Evolutionary conservation across 2,888 invertebrate genomes (phyloP).

Genomic region (Liodrosophila aerea): DNA sequence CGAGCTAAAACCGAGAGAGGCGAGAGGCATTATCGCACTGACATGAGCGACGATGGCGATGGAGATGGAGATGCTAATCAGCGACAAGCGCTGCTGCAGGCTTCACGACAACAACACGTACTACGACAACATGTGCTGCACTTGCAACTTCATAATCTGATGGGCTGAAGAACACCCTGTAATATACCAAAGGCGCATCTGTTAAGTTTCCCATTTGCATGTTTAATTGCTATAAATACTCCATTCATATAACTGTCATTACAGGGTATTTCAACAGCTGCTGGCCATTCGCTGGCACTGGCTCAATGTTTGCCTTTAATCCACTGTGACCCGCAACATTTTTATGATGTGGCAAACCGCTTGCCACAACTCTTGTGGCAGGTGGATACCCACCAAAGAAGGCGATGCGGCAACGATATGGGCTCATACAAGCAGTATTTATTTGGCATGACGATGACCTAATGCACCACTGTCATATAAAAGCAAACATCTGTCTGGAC

Average conservation of each 20-base stretch:
- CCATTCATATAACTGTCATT: not conserved
- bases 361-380: conserved; percentile 25
- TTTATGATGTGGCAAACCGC: conserved; percentile 25
- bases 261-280: conserved; percentile 43
- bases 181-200: not conserved
- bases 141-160: conserved; percentile 16
- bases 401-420: conserved; percentile 16
- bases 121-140: conserved; percentile 55
- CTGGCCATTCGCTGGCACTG: conserved; percentile 39
- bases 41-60: conserved; percentile 55
- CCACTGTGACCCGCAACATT: conserved; percentile 43
- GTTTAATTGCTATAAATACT: not conserved
- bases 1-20: conserved; percentile 10
- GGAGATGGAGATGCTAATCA: conserved; percentile 66
- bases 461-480: conserved; percentile 17
- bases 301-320: conserved; percentile 35
- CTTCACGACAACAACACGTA: conserved; percentile 49
- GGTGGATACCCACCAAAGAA: conserved; percentile 40
- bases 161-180: not conserved
- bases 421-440: conserved; percentile 35
- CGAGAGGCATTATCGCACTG: conserved; percentile 56
- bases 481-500: conserved; percentile 8
- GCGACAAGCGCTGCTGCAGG: conserved; percentile 54
- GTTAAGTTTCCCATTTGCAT: not conserved
- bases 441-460: conserved; percentile 32